Evolutionary conservation across 2,797 vertebrate genomes (phyloP).

Genomic region (Schizothorax lantsangensis): DNA sequence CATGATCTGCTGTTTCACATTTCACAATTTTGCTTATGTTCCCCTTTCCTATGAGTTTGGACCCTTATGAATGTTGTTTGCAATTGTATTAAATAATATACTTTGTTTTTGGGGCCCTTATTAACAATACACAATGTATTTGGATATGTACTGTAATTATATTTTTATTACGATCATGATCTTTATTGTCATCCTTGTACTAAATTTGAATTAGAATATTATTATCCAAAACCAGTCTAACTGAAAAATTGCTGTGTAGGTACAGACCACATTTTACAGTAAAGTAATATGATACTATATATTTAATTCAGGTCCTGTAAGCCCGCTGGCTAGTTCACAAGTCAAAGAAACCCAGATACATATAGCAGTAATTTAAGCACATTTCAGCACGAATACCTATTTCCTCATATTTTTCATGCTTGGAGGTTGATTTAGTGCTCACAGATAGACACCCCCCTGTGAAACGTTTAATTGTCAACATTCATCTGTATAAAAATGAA

Average conservation of each 20-base stretch:
- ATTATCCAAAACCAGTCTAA: neutral
- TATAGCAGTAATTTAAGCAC: slow-evolving; percentile 25
- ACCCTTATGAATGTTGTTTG: neutral
- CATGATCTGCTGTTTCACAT: neutral
- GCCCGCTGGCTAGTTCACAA: slow-evolving; percentile 1
- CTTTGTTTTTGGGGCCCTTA: neutral
- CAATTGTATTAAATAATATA: neutral
- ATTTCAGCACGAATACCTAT: slow-evolving; percentile 11
- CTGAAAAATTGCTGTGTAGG: neutral
- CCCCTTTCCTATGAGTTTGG: neutral
- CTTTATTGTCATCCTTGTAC: neutral
- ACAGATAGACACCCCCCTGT: slow-evolving; percentile 9
- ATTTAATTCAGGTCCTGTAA: slow-evolving; percentile 12
- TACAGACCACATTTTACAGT: slow-evolving; percentile 5
- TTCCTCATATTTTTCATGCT: slow-evolving; percentile 32
- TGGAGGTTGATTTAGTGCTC: slow-evolving; percentile 33
- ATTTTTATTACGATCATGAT: neutral
- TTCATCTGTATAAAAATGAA: slow-evolving; percentile 52
- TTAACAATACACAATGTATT: neutral
- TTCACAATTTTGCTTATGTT: neutral
- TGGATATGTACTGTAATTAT: neutral
- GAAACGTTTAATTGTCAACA: slow-evolving; percentile 41
- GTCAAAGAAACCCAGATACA: neutral
- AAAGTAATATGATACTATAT: neutral
- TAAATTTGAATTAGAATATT: neutral